Evolutionary conservation across 2,888 invertebrate genomes (phyloP), one percentile per base, ranked within the genome.

Genomic region (Trimorus sp.): DNA sequence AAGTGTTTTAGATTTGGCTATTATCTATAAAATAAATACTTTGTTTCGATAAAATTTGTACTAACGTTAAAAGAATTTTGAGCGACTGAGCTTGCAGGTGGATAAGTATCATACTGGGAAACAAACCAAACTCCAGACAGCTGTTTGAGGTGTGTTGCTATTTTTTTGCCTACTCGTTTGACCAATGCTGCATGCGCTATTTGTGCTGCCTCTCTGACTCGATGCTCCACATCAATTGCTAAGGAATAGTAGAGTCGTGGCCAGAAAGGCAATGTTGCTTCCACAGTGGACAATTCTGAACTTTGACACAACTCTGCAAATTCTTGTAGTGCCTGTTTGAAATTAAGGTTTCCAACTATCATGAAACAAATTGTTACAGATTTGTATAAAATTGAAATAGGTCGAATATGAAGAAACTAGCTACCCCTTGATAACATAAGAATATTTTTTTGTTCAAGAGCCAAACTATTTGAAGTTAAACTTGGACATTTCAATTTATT

Each of bases 81-180:
- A 0, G 97, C 97, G 77, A 95, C 94, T 84, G 94, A 94, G 7
- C 97, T 95, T 15, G 97, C 97, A 9, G 97, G 97, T 49, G 96
- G 95, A 92, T 97, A 96, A 11, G 95, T 95, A 91, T 98, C 98
- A 92, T 95, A 95, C 89, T 95, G 96, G 66, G 97, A 95, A 56
- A 95, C 94, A 88, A 98, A 94, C 98, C 98, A 98, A 4, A 95
- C 93, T 1, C 97, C 97, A 89, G 95, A 94, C 79, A 98, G 90
- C 89, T 94, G 94, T 87, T 95, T 95, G 68, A 98, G 93, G 89
- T 95, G 95, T 0, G 96, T 96, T 0, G 97, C 98, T 80, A 96
- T 92, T 84, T 95, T 94, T 37, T 96, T 94, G 54, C 96, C 96
- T 77, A 95, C 95, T 89, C 94, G 94, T 60, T 92, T 90, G 38